Evolutionary conservation across 2,113 vertebrate species (phyloP).

Genomic region (Urocolius indicus): DNA sequence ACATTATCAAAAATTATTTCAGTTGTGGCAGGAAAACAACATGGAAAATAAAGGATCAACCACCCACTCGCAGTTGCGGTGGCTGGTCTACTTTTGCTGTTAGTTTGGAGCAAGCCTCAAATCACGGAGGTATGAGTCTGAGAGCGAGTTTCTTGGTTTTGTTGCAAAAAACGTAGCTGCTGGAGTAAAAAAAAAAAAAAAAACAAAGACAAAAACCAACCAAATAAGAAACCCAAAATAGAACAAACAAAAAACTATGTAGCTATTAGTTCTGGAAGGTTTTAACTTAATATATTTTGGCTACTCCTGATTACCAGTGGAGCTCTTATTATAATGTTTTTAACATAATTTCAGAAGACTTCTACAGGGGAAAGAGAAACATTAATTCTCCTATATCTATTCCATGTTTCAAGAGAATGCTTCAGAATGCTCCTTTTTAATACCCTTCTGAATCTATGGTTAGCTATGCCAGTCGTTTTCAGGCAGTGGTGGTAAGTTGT

Average conservation of each 20-base stretch:
- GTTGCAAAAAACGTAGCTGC: not conserved
- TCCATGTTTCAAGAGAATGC: not conserved
- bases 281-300: not conserved
- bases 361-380: not conserved
- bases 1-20: conserved; percentile 73
- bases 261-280: not conserved
- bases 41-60: conserved; percentile 47
- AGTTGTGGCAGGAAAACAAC: not conserved
- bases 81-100: conserved; percentile 67
- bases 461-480: not conserved
- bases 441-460: not conserved
- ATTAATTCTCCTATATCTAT: not conserved
- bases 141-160: not conserved
- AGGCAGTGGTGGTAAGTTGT: not conserved
- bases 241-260: not conserved
- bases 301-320: not conserved
- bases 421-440: not conserved
- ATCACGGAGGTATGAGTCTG: conserved; percentile 40
- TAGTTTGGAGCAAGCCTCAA: conserved; percentile 41
- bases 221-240: not conserved
- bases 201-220: not conserved
- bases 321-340: not conserved
- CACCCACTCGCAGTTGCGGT: accelerated
- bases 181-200: not conserved
- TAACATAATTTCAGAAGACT: not conserved